phyloP scores from a whole-genome alignment of 1,140 invertebrate species.

The Nixonia krombeini region DNA sequence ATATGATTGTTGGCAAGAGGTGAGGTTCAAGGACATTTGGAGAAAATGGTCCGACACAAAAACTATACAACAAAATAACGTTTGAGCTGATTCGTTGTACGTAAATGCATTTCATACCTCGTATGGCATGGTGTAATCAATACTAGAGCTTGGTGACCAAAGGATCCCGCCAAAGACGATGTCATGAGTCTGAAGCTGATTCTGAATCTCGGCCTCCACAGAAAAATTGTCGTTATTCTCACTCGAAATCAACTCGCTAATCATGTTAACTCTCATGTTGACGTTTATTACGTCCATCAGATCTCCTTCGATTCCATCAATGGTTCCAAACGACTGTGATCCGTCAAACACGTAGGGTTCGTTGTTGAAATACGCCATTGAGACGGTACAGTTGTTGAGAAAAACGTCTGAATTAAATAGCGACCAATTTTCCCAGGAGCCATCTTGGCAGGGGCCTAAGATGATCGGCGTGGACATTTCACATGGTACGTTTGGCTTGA shows the following conservation, averaged over 20 bases:
- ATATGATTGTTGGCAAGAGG: too few relatives aligned
- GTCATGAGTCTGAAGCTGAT: slow-evolving; percentile 36
- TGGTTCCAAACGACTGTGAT: slow-evolving; percentile 1
- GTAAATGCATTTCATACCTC: too few relatives aligned
- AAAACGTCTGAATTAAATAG: slow-evolving; percentile 9
- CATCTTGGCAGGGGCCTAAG: slow-evolving; percentile 40
- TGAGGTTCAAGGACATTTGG: too few relatives aligned
- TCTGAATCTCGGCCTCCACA: too few relatives aligned
- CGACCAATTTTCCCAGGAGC: slow-evolving; percentile 15
- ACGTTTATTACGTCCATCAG: slow-evolving; percentile 38
- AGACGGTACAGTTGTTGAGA: slow-evolving; percentile 35
- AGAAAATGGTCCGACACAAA: too few relatives aligned
- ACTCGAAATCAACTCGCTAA: slow-evolving; percentile 21
- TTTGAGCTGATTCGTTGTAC: too few relatives aligned
- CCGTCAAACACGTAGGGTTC: slow-evolving; percentile 45
- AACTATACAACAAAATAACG: too few relatives aligned
- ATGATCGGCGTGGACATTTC: slow-evolving; percentile 26
- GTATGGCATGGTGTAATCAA: slow-evolving; percentile 53
- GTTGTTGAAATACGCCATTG: slow-evolving; percentile 43
- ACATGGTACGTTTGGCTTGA: slow-evolving; percentile 19
- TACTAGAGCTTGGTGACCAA: slow-evolving; percentile 27
- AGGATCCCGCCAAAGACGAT: slow-evolving; percentile 55
- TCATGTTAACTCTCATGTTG: slow-evolving; percentile 30
- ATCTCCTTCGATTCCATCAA: slow-evolving; percentile 42
- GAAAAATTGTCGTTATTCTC: background rate